phyloP scores from a whole-genome alignment of 2,888 invertebrate genomes.

The Ommatoiulus sabulosus region DNA sequence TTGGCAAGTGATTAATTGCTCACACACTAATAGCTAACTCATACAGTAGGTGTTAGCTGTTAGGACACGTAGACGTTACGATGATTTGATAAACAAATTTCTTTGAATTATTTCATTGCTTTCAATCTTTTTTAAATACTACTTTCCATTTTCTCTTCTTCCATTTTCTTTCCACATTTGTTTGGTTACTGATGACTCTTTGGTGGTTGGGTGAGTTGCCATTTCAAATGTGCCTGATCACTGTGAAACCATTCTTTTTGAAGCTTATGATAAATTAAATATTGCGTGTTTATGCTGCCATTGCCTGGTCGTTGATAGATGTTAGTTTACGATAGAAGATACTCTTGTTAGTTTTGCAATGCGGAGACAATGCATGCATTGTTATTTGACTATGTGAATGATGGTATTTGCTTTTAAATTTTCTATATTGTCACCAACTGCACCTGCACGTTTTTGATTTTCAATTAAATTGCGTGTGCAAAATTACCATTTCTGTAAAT shows the following conservation, averaged over 20 bases:
- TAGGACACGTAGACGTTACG: not conserved
- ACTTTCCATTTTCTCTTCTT: not conserved
- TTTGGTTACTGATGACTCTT: constrained; percentile 48
- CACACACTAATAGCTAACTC: not conserved
- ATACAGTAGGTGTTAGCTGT: not conserved
- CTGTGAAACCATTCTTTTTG: not conserved
- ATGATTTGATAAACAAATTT: too few relatives aligned
- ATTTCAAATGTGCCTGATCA: constrained; percentile 21
- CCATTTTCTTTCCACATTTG: constrained; percentile 13
- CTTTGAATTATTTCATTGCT: not conserved
- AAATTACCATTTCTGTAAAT: not conserved
- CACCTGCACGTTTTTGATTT: not conserved
- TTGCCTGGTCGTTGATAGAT: too few relatives aligned
- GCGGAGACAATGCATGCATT: not conserved
- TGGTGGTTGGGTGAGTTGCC: constrained; percentile 55
- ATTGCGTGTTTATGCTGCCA: not conserved
- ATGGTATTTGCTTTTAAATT: not conserved
- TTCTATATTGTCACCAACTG: not conserved
- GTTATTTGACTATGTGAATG: not conserved
- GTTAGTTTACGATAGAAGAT: not conserved
- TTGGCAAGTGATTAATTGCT: not conserved
- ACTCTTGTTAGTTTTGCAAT: not conserved
- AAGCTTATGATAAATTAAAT: not conserved
- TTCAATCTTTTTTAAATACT: not conserved
- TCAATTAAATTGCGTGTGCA: not conserved